phyloP scores from a whole-genome alignment of 1,140 invertebrate species.

The Chironomus tepperi region DNA sequence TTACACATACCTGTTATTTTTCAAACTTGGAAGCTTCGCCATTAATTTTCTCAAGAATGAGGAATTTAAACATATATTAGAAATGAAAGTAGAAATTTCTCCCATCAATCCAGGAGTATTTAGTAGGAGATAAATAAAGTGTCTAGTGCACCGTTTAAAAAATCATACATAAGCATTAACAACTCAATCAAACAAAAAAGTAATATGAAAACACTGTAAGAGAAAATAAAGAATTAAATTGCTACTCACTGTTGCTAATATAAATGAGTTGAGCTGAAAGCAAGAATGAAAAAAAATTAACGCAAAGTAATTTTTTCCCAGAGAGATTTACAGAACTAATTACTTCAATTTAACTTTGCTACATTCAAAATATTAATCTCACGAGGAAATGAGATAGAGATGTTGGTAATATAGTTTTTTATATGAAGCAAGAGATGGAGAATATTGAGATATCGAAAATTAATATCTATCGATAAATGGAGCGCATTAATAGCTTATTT shows the following conservation, averaged over 20 bases:
- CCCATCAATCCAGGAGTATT: not conserved
- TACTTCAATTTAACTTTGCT: not conserved
- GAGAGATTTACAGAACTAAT: constrained; percentile 4
- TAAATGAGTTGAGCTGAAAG: not conserved
- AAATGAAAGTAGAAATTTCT: not conserved
- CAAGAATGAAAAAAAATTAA: no score
- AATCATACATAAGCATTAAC: not conserved
- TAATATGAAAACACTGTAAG: not conserved
- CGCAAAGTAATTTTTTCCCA: not conserved
- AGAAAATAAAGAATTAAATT: not conserved
- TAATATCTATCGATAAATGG: no score
- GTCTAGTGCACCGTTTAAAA: no score
- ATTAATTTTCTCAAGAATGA: no score
- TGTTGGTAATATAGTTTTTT: no score
- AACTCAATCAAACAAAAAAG: constrained; percentile 8
- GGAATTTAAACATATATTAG: no score
- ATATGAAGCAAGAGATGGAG: no score
- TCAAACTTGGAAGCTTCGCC: no score
- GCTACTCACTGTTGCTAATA: not conserved
- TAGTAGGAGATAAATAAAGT: no score
- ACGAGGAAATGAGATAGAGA: not conserved
- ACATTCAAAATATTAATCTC: not conserved
- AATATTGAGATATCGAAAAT: no score
- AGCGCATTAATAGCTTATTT: no score
- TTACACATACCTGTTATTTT: no score